Conservation (phyloP, 2,888 invertebrate species). For the Lomographa bimaculata region DNA sequence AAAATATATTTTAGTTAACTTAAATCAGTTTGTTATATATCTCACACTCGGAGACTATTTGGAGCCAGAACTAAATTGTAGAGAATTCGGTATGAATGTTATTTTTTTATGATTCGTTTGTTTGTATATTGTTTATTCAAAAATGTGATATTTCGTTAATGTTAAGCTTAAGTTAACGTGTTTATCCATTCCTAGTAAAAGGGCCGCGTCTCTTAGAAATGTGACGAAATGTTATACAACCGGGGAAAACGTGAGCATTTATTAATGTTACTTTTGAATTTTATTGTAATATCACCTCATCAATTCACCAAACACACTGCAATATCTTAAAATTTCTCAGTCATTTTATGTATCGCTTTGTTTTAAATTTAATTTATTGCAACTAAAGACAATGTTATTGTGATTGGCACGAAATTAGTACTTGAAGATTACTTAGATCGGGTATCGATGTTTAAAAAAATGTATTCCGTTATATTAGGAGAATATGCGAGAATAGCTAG, state of each 20-base stretch:
- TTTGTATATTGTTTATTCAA: constrained; percentile 44
- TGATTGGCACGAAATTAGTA: constrained; percentile 45
- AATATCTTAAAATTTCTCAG: constrained; percentile 1
- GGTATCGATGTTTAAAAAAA: no score
- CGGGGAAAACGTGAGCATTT: constrained; percentile 48
- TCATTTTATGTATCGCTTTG: constrained; percentile 14
- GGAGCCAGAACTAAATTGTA: constrained; percentile 14
- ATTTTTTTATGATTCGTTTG: constrained; percentile 27
- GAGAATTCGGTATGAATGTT: constrained; percentile 15
- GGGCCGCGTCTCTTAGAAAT: constrained; percentile 7
- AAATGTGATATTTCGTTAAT: constrained; percentile 61
- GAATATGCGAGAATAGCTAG: no score
- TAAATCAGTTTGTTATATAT: constrained; percentile 10
- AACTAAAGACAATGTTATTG: constrained; percentile 27
- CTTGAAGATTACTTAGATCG: constrained; percentile 11
- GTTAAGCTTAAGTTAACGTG: constrained; percentile 40
- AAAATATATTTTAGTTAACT: constrained; percentile 10
- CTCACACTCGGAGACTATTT: constrained; percentile 1
- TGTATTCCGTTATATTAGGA: no score
- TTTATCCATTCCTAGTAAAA: constrained; percentile 46
- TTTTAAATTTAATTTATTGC: constrained; percentile 8
- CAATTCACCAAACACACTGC: constrained; percentile 12
- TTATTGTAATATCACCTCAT: constrained; percentile 21
- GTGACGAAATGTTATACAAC: constrained; percentile 20
- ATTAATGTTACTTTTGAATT: constrained; percentile 38